Base-by-base conservation (phyloP, 1,140 invertebrate species). In the Ooceraea biroi region DNA sequence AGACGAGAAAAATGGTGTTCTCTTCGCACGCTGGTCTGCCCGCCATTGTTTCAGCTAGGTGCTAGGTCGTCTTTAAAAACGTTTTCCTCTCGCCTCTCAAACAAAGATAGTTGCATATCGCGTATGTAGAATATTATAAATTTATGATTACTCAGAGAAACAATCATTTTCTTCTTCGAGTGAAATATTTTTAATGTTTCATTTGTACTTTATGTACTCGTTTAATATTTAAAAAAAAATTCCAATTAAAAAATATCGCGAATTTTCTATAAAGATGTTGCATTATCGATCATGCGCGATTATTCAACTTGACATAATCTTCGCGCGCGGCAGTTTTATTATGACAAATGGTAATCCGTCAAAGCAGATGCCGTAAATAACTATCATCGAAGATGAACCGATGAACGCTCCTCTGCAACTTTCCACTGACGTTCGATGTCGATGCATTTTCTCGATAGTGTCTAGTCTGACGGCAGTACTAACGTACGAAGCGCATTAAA, bases 21-120 rank as follows among this genome's bases (percentile, higher is more conserved):
- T 46, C 30, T 19, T 68, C 57, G 46, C 68, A 76, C 61, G 68
- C 7, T 46, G 46, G 36, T 48, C n/a, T 41, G n/a, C 30, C 30
- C 52, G 77, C 46, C 61, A 85, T 73, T 82, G 84, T 85, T 83
- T 86, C 63, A 46, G 12, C 12, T n/a, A n/a, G n/a, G n/a, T 41
- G 46, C 19, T 46, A 12, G 66, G 50, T 74, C 27, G 22, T 14
- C 57, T 86, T 82, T 71, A 50, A 69, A 65, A 87, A 76, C 22
- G 17, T 27, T 63, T 36, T 57, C 8, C 50, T 69, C 58, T 83
- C 77, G 27, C 58, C 41, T 63, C 65, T 71, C 69, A 27, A 76
- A 68, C 27, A 68, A 3, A 50, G 48, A 48, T 55, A 25, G 55
- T 83, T 63, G 8, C 52, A 25, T 82, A 68, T 69, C 25, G 44